Conservation (phyloP, 2,113 vertebrate genomes). For the Athene noctua region DNA sequence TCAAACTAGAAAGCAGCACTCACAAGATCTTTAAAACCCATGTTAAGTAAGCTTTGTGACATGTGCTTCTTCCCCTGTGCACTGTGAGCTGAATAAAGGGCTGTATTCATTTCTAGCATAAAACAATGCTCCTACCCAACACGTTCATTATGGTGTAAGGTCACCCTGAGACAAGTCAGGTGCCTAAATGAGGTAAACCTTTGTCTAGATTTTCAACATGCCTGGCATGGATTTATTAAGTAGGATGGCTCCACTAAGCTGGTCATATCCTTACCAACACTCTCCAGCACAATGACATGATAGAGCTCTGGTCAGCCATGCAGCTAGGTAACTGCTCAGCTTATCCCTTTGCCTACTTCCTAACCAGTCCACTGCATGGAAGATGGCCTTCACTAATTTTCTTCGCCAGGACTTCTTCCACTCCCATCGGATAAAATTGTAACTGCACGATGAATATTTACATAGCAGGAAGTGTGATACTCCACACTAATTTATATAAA, state of each 20-base stretch:
- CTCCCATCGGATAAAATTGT: neutral
- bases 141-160: accelerated
- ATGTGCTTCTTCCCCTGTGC: neutral
- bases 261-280: neutral
- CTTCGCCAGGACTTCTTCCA: neutral
- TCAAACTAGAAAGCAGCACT: neutral
- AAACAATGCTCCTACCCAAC: neutral
- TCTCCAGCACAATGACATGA: neutral
- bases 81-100: neutral
- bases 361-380: neutral
- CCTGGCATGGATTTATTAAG: neutral
- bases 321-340: neutral
- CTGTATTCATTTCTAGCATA: neutral
- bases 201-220: neutral
- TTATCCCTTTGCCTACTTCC: neutral
- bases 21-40: neutral
- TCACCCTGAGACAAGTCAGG: neutral
- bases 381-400: neutral
- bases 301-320: neutral
- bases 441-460: neutral
- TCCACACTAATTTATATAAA: neutral
- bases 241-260: neutral
- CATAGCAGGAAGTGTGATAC: neutral
- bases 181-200: neutral
- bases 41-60: neutral